A percentile compares a stretch with the other conserved stretches of the same genome.
phyloP scores from a whole-genome alignment of 2,797 vertebrate species.

The Poecilia picta region DNA sequence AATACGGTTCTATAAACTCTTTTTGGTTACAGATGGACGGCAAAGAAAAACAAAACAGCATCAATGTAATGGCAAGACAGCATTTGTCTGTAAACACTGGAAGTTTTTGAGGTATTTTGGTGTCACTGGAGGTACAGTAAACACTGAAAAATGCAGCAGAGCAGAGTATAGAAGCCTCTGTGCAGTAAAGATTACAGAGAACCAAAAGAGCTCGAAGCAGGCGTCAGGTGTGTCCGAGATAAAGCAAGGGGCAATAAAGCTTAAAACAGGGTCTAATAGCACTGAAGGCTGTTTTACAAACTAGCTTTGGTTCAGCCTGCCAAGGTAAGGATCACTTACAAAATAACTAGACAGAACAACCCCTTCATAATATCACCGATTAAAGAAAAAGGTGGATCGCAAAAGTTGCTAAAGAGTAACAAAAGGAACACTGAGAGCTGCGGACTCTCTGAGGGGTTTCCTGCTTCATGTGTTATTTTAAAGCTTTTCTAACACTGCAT shows the following conservation, averaged over 20 bases:
- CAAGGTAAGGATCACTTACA: slow-evolving; percentile 57
- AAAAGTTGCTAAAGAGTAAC: slow-evolving; percentile 31
- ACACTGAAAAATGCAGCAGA: slow-evolving; percentile 57
- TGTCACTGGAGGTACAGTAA: slow-evolving; percentile 51
- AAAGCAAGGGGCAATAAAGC: slow-evolving; percentile 72
- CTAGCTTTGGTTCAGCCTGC: slow-evolving; percentile 81
- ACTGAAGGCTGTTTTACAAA: slow-evolving; percentile 64
- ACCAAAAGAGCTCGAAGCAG: slow-evolving; percentile 38
- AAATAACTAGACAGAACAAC: slow-evolving; percentile 59
- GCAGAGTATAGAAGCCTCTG: slow-evolving; percentile 22
- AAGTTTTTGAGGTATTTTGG: slow-evolving; percentile 75
- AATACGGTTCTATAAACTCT: slow-evolving; percentile 43
- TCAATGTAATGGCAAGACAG: slow-evolving; percentile 63
- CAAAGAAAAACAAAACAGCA: slow-evolving; percentile 47
- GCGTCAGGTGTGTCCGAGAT: slow-evolving; percentile 53
- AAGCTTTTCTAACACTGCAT: slow-evolving; percentile 83
- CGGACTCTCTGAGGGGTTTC: slow-evolving; percentile 67
- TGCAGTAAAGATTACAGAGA: slow-evolving; percentile 27
- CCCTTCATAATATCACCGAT: slow-evolving; percentile 30
- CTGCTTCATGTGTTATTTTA: slow-evolving; percentile 68
- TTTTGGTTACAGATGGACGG: slow-evolving; percentile 70
- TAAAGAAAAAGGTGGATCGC: slow-evolving; percentile 36
- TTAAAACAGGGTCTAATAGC: slow-evolving; percentile 57
- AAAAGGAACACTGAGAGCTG: slow-evolving; percentile 27
- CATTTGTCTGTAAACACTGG: slow-evolving; percentile 76